These are phyloP conservation scores for Thamnophis elegans DNA, from an alignment of 2,797 vertebrate genomes.

Conservation along the genomic window DNA sequence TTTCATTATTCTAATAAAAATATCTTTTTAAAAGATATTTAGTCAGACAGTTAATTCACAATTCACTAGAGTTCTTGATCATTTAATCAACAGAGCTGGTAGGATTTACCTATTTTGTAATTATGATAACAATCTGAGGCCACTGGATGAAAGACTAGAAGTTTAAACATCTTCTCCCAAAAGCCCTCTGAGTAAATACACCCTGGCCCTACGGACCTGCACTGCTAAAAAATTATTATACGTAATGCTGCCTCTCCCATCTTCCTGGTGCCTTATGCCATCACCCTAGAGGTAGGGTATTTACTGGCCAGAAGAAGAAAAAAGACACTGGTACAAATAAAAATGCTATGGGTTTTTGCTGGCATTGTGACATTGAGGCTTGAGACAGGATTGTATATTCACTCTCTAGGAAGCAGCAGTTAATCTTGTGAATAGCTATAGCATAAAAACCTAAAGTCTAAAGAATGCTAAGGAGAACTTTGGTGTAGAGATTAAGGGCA, in stretches of 20 bases:
- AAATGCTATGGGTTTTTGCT: not conserved
- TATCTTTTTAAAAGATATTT: not conserved
- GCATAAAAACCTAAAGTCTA: not conserved
- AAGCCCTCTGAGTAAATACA: not conserved
- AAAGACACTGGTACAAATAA: not conserved
- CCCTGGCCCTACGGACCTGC: not conserved
- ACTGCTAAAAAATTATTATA: not conserved
- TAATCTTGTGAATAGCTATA: not conserved
- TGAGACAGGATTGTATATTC: not conserved
- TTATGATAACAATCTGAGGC: not conserved
- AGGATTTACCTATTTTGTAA: not conserved
- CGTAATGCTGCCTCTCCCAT: not conserved
- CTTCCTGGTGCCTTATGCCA: not conserved
- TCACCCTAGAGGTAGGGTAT: not conserved
- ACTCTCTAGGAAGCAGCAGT: not conserved
- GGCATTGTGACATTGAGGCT: not conserved
- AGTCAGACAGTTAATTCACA: not conserved
- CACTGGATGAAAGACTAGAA: not conserved
- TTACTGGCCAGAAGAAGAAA: not conserved
- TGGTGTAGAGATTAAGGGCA: not conserved
- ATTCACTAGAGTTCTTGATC: not conserved
- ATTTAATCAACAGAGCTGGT: not conserved
- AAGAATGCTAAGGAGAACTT: not conserved
- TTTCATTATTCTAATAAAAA: not conserved
- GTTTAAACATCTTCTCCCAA: not conserved